Evolutionary conservation across 2,113 vertebrate species (phyloP), one percentile per base, ranked within the genome.

Genomic region (Callipepla californica): DNA sequence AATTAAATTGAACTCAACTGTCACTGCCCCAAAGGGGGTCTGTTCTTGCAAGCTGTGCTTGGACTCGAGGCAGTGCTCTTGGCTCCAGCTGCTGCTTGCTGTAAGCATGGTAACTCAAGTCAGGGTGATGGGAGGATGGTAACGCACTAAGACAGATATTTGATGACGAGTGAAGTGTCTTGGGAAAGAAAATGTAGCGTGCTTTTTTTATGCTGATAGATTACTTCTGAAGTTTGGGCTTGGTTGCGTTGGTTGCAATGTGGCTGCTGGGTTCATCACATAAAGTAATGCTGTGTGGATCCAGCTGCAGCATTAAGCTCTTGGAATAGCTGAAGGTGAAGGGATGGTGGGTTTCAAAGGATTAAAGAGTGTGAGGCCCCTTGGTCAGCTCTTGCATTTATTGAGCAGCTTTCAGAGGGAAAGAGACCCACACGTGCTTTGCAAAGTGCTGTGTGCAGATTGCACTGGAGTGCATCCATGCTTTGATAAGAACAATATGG

Each of bases 41-140:
- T 94, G 94, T 87, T 92, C 81, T 81, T 89, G 89, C 94, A 92
- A 80, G 73, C 73, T 91, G 59, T 77, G 89, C 57, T 38, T 80
- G 91, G 91, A 53, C 3, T 8, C 53, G 22, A 55, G 83, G 89
- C 83, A 47, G 20, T 72, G 51, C 67, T 70, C 47, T 70, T 92
- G 93, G 89, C 93, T 93, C 91, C 92, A 1, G 1, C 53, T 66
- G 42, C 65, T 70, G 70, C 61, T 42, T 78, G 42, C 93, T 67
- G 26, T 23, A 40, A 83, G 76, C 85, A 14, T 7, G 3, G 53
- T 79, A 36, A 73, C 77, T 90, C 66, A n/a, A 42, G 55, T 63
- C 58, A 48, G 44, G n/a, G 40, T 6, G 32, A 30, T 8, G 77
- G 78, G 85, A 89, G 45, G 58, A 69, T 94, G 85, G 40, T 51